phyloP scores from a whole-genome alignment of 2,113 vertebrate species.

The rabbit (Oryctolagus cuniculus) region DNA sequence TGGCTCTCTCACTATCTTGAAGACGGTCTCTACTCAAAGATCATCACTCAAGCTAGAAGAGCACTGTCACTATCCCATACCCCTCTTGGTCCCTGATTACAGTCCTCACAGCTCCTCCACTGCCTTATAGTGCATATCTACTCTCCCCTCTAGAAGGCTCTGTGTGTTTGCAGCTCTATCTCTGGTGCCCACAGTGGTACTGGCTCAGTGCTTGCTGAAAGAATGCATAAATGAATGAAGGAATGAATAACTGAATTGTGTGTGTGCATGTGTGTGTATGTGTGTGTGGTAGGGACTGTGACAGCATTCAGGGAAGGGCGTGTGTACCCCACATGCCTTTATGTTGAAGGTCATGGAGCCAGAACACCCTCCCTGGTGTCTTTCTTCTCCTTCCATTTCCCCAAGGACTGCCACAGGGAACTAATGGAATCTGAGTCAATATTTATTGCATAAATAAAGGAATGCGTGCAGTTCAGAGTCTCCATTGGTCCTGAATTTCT shows the following conservation, averaged over 20 bases:
- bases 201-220: background rate
- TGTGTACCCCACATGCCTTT: background rate
- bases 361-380: background rate
- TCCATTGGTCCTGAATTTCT: background rate
- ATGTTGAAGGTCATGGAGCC: background rate
- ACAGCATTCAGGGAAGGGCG: fast-evolving
- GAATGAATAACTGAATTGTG: background rate
- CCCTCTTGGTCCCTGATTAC: background rate
- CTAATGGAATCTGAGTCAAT: background rate
- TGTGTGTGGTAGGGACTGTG: no score
- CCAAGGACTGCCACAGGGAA: background rate
- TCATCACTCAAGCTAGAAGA: background rate
- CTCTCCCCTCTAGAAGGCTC: no score
- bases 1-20: background rate
- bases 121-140: fast-evolving
- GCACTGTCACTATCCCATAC: fast-evolving
- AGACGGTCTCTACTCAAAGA: background rate
- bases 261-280: fast-evolving
- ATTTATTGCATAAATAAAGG: background rate
- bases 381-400: background rate
- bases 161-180: background rate
- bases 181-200: background rate
- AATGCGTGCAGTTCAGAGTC: background rate
- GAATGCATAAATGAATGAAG: background rate
- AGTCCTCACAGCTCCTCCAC: background rate